phyloP scores from a whole-genome alignment of 1,140 invertebrate genomes.

The Drosophila bipectinata region DNA sequence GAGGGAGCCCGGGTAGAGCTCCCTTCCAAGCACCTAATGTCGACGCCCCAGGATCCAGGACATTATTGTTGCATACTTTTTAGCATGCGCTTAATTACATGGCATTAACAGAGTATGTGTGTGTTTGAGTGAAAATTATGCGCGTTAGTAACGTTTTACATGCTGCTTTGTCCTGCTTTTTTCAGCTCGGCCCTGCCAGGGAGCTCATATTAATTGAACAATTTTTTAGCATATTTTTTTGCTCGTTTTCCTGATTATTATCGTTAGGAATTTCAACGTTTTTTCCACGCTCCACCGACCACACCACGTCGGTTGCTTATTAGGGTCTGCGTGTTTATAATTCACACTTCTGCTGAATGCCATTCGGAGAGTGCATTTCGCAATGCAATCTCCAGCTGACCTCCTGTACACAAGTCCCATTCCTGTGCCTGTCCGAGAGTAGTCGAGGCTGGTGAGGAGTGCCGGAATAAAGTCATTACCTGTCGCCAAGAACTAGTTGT shows the following conservation, averaged over 20 bases:
- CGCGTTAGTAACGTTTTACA: constrained; percentile 64
- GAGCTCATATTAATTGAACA: constrained; percentile 76
- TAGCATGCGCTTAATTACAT: constrained; percentile 80
- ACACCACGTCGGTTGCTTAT: constrained; percentile 46
- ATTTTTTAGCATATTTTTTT: constrained; percentile 67
- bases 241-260: constrained; percentile 68
- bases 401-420: not conserved
- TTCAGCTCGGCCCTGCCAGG: constrained; percentile 11
- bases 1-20: constrained; percentile 1
- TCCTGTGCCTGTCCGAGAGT: not conserved
- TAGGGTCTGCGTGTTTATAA: constrained; percentile 75
- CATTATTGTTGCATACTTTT: constrained; percentile 76
- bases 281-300: constrained; percentile 18
- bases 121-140: constrained; percentile 64
- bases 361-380: constrained; percentile 47
- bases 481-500: constrained; percentile 48
- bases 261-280: constrained; percentile 49
- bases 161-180: constrained; percentile 16
- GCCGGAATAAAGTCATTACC: constrained; percentile 67
- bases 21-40: not conserved
- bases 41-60: constrained; percentile 21
- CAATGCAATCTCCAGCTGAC: constrained; percentile 36
- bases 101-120: constrained; percentile 50
- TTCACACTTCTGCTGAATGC: constrained; percentile 73
- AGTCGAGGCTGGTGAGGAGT: not conserved